Evolutionary conservation across 2,888 invertebrate genomes (phyloP), one percentile per base, ranked within the genome.

Genomic region (Thymelicus sylvestris): DNA sequence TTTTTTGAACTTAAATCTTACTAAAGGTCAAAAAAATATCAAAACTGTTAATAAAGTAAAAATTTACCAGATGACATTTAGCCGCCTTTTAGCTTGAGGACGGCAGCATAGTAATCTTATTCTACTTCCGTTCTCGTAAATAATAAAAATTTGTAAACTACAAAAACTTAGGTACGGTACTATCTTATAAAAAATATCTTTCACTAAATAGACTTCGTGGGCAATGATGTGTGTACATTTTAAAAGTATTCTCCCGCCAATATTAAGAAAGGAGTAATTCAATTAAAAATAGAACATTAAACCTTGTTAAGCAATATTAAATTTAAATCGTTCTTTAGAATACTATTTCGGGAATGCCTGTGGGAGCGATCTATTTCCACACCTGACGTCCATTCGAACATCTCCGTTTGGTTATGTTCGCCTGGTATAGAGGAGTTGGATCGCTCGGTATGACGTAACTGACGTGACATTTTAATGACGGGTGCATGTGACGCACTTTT

Each of bases 281-380:
- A 67, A 48, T 60, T 67, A 67, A 67, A 67, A 67, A 67, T 67
- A 67, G 66, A 67, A 60, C 38, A 48, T 48, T 31, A 24, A 7
- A 60, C n/a, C 38, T 67, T 41, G 19, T 61, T 39, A 44, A 68
- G 50, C 69, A 62, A 66, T 63, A 66, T 55, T 55, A 68, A 66
- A 69, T 71, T 60, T 67, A 72, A 67, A 65, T 63, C 64, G 67
- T 68, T 60, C 65, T 24, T 75, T 75, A 67, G 66, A 72, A 65
- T 62, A 70, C 86, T 91, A 91, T 92, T 91, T 90, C 74, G 72
- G 86, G 86, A 83, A 73, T 76, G 79, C 74, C 76, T 83, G 85
- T 82, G 88, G 87, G 86, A 86, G 89, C 80, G 83, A 85, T 91
- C 91, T 92, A 92, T 92, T 92, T 91, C 82, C 80, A 84, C 86